These are phyloP conservation scores for Knipowitschia caucasica DNA, from an alignment of 2,797 vertebrate species.

Conservation along the genomic window DNA sequence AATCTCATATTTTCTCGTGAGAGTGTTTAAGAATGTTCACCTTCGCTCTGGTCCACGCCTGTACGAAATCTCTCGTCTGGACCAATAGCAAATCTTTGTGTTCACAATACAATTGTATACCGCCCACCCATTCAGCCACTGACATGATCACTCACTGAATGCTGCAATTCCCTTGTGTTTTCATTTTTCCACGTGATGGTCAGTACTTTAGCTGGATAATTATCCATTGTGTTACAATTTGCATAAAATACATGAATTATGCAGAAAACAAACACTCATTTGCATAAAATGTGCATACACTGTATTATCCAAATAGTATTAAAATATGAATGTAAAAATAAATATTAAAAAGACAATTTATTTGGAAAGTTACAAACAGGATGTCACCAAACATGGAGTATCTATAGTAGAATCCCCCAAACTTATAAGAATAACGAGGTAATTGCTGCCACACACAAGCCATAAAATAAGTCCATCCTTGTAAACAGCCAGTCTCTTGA, in stretches of 20 bases:
- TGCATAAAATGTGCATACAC: conserved; percentile 19
- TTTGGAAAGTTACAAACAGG: conserved; percentile 54
- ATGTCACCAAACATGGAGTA: conserved; percentile 26
- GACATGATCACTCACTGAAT: conserved; percentile 48
- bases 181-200: conserved; percentile 32
- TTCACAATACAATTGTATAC: conserved; percentile 49
- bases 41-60: conserved; percentile 68
- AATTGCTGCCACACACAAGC: not conserved
- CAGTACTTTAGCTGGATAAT: not conserved
- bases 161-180: conserved; percentile 30
- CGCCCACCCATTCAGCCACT: conserved; percentile 44
- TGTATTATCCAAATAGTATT: too few relatives aligned
- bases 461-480: conserved; percentile 15
- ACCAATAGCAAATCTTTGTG: conserved; percentile 55
- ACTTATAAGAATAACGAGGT: too few relatives aligned
- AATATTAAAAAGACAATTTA: conserved; percentile 35
- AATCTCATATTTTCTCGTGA: conserved; percentile 92
- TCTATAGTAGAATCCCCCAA: conserved; percentile 18
- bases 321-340: not conserved
- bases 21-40: conserved; percentile 75
- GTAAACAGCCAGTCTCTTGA: conserved; percentile 1
- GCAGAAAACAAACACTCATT: not conserved
- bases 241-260: not conserved
- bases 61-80: conserved; percentile 56
- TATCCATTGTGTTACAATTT: not conserved